Percentiles rank a stretch among this genome's conserved stretches.
These are phyloP conservation scores for Ictalurus punctatus DNA, from an alignment of 2,113 vertebrate genomes.

Conservation along the genomic window DNA sequence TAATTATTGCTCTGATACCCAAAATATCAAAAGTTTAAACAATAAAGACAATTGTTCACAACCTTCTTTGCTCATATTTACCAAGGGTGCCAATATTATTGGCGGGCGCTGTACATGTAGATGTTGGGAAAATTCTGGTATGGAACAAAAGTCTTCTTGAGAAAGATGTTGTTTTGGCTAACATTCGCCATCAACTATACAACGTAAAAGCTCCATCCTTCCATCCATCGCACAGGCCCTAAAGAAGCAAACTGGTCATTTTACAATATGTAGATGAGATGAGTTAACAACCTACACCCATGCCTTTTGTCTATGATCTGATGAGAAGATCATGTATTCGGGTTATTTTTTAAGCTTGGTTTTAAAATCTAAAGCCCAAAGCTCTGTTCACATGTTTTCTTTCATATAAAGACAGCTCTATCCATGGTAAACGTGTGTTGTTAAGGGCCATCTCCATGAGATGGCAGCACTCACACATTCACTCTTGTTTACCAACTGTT, in stretches of 20 bases:
- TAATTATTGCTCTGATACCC: no score
- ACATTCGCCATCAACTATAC: neutral
- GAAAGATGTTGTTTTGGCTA: neutral
- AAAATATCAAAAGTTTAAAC: no score
- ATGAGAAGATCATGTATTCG: neutral
- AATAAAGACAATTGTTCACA: no score
- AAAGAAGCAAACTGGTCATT: neutral
- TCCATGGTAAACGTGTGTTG: neutral
- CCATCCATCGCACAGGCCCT: neutral
- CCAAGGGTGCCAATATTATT: no score
- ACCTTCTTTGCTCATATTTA: no score
- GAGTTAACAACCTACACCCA: neutral
- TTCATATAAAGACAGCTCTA: neutral
- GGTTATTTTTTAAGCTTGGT: neutral
- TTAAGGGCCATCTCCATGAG: conserved; percentile 25
- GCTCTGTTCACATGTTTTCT: neutral
- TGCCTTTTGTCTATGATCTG: neutral
- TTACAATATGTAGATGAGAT: neutral
- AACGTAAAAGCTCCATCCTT: neutral
- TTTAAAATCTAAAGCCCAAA: neutral
- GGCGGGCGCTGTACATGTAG: neutral
- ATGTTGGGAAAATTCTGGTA: neutral
- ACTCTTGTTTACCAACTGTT: neutral
- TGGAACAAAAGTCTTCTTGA: neutral
- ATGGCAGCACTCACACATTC: conserved; percentile 41